These are phyloP conservation scores for Oryctolagus cuniculus DNA, from an alignment of 2,113 vertebrate species.

Conservation along the genomic window mOryCun1.1 NC_091447.1:40119001-40119500, in stretches of 20 bases:
- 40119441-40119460: constrained; percentile 24
- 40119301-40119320: constrained; percentile 65
- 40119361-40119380: constrained; percentile 52
- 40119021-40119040: constrained; percentile 68
- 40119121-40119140: constrained; percentile 70
- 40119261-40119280: constrained; percentile 66
- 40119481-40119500: background rate
- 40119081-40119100: constrained; percentile 56
- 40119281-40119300: constrained; percentile 65
- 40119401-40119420: constrained; percentile 60
- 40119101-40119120: constrained; percentile 61
- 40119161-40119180: constrained; percentile 77
- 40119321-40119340: constrained; percentile 71
- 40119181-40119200: constrained; percentile 72
- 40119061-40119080: constrained; percentile 73
- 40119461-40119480: constrained; percentile 11
- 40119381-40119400: constrained; percentile 53
- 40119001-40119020: constrained; percentile 68
- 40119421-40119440: constrained; percentile 32
- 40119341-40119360: constrained; percentile 71
- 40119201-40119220: constrained; percentile 74
- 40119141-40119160: constrained; percentile 68
- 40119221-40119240: constrained; percentile 43
- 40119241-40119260: constrained; percentile 73
- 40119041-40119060: constrained; percentile 42